Conservation (phyloP, 2,113 vertebrate species). For the Calonectris borealis region DNA sequence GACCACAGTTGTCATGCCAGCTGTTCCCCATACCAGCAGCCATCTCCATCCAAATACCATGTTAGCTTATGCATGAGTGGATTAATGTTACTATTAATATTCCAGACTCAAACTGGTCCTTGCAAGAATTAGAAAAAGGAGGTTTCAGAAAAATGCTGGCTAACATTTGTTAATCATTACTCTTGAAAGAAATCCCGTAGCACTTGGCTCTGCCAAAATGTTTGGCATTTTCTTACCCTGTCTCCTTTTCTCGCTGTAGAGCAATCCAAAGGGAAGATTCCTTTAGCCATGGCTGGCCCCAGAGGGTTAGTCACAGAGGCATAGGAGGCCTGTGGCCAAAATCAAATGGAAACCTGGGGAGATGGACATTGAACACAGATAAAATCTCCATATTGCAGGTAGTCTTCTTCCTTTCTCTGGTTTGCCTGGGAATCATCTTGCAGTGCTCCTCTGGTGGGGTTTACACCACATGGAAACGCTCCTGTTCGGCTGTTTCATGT, state of each 20-base stretch:
- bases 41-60: neutral
- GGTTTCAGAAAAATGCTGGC: neutral
- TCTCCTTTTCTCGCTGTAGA: neutral
- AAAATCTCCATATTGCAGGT: fast-evolving
- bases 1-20: neutral
- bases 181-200: neutral
- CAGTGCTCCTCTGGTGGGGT: neutral
- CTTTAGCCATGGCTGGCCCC: neutral
- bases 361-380: neutral
- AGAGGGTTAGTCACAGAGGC: neutral
- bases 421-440: neutral
- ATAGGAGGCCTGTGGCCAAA: neutral
- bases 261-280: neutral
- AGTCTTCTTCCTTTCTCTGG: neutral
- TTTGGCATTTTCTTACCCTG: neutral
- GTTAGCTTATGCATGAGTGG: neutral
- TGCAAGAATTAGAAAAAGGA: neutral
- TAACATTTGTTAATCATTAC: conserved; percentile 10
- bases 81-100: conserved; percentile 21
- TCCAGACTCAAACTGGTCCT: neutral
- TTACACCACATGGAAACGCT: neutral
- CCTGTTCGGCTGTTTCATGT: neutral
- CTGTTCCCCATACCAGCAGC: neutral
- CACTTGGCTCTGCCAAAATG: neutral
- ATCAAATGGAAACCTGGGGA: neutral